Conservation (phyloP, 1,140 invertebrate species). For the Drosophila funebris region DNA sequence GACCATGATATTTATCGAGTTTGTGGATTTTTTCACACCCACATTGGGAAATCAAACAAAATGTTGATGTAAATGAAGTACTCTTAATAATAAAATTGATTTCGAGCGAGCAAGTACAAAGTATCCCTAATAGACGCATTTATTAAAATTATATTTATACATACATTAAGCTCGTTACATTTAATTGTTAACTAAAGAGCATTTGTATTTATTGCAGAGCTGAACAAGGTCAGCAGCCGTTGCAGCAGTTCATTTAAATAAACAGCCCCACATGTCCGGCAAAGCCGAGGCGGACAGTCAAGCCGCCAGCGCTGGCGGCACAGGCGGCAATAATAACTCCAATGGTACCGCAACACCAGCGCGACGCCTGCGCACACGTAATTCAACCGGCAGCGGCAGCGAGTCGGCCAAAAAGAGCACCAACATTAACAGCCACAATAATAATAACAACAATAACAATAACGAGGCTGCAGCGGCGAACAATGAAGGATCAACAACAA, state of each 20-base stretch:
- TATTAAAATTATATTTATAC: constrained; percentile 16
- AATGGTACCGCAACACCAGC: constrained; percentile 67
- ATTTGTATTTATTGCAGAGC: constrained; percentile 32
- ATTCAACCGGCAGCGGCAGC: constrained; percentile 73
- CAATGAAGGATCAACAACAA: constrained; percentile 14
- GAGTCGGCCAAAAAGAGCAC: constrained; percentile 71
- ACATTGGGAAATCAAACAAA: not conserved
- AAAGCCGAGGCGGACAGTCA: constrained; percentile 66
- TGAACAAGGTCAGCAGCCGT: constrained; percentile 35
- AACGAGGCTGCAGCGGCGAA: constrained; percentile 18
- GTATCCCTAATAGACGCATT: constrained; percentile 11
- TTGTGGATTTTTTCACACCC: constrained; percentile 32
- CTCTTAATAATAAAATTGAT: constrained; percentile 20
- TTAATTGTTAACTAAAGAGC: constrained; percentile 18
- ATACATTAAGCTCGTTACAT: not conserved
- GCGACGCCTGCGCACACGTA: constrained; percentile 75
- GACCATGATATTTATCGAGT: constrained; percentile 28
- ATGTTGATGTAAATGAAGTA: constrained; percentile 11
- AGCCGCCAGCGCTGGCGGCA: constrained; percentile 43
- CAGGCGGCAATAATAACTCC: constrained; percentile 28
- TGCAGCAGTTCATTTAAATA: constrained; percentile 46
- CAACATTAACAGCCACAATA: constrained; percentile 16
- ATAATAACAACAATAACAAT: constrained; percentile 19
- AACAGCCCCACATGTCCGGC: constrained; percentile 58
- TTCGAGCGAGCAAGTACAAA: constrained; percentile 13